A percentile compares a stretch with the other conserved stretches of the same genome.
Conservation (phyloP, 2,888 invertebrate genomes). For the Torymus texanus region DNA sequence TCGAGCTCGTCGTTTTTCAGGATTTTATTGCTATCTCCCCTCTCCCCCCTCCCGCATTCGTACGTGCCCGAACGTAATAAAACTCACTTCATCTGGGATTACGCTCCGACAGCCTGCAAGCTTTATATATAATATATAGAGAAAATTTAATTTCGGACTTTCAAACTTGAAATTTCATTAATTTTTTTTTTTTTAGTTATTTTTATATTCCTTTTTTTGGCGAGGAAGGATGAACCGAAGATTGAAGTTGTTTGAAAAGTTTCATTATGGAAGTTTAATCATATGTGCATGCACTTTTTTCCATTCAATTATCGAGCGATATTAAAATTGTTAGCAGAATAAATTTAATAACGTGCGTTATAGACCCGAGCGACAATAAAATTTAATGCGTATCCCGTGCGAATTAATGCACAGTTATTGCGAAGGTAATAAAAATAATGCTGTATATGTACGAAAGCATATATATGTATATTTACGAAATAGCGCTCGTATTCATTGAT, state of each 20-base stretch:
- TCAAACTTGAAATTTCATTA: slow-evolving; percentile 27
- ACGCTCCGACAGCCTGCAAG: neutral
- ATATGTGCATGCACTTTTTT: too few species aligned
- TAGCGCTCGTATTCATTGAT: too few species aligned
- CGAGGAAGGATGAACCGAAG: neutral
- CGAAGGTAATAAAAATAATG: too few species aligned
- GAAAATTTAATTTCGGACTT: slow-evolving; percentile 49
- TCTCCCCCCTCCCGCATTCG: too few species aligned
- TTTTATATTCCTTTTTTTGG: slow-evolving; percentile 7
- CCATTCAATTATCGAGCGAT: too few species aligned
- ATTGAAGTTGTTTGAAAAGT: slow-evolving; percentile 9
- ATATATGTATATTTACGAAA: too few species aligned
- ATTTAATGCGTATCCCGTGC: too few species aligned
- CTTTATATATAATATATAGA: slow-evolving; percentile 12
- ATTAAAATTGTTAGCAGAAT: slow-evolving; percentile 4
- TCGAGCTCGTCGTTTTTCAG: slow-evolving; percentile 35
- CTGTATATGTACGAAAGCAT: too few species aligned
- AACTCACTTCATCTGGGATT: slow-evolving; percentile 34
- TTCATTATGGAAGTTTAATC: neutral
- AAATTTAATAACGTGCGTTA: neutral
- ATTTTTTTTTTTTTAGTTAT: slow-evolving; percentile 11
- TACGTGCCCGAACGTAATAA: slow-evolving; percentile 35
- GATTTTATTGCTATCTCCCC: slow-evolving; percentile 34
- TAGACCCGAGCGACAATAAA: neutral
- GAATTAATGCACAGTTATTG: too few species aligned